A percentile compares a stretch with the other conserved stretches of the same genome.
Conservation (phyloP, 2,888 invertebrate species). For the Koerneria pararmatus region DNA sequence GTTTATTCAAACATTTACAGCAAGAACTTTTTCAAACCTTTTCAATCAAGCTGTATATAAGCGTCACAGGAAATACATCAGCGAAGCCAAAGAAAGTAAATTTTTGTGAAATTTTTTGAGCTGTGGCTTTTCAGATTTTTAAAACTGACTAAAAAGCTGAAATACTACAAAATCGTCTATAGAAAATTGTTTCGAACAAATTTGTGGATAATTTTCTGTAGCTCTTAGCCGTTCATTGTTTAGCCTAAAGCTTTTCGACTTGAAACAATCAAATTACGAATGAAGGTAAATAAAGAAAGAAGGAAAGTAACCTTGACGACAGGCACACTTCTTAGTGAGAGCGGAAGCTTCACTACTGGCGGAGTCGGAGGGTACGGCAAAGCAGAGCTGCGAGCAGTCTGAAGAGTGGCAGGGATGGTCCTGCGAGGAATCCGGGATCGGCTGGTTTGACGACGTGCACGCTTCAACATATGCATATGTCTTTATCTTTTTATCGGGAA, state of each 20-base stretch:
- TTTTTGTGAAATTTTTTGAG: neutral
- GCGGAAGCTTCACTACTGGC: conserved; percentile 24
- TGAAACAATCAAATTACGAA: too few relatives aligned
- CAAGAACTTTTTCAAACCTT: conserved; percentile 3
- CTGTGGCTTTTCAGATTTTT: neutral
- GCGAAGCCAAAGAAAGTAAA: neutral
- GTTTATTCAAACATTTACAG: too few relatives aligned
- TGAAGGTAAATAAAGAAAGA: too few relatives aligned
- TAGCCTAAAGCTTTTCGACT: too few relatives aligned
- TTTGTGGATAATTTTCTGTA: too few relatives aligned
- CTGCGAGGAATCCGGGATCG: conserved; percentile 44
- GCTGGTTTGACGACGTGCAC: conserved; percentile 53
- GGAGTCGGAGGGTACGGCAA: conserved; percentile 62
- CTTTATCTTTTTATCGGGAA: too few relatives aligned
- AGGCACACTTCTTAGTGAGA: conserved; percentile 50
- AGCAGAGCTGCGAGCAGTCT: conserved; percentile 90
- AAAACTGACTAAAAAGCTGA: neutral
- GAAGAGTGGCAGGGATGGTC: conserved; percentile 69
- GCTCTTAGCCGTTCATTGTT: too few relatives aligned
- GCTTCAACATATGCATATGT: too few relatives aligned
- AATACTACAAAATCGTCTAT: conserved; percentile 4
- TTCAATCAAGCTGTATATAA: conserved; percentile 8
- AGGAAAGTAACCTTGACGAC: conserved; percentile 46
- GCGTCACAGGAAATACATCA: neutral
- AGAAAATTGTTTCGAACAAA: too few relatives aligned